Evolutionary conservation across 2,113 vertebrate genomes (phyloP), one percentile per base, ranked within the genome.

Genomic region (Hippoglossus stenolepis): DNA sequence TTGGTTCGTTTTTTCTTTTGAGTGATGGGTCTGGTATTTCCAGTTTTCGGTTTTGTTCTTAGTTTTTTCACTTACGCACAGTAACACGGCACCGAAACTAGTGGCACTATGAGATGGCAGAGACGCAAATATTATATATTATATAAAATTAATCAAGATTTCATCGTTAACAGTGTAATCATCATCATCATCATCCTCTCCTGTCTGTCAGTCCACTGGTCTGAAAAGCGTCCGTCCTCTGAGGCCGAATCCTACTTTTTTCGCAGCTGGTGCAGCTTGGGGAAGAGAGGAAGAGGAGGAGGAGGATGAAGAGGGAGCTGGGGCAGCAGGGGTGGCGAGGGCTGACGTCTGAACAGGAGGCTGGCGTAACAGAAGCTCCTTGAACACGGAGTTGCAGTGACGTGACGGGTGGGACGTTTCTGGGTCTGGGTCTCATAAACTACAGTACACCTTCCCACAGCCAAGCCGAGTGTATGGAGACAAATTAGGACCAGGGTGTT

Each of bases 381-480:
- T 95, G 83, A 96, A 96, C 38, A 96, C 96, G 0, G 93, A 95
- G 85, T 96, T 95, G 96, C n/a, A n/a, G n/a, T n/a, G n/a, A n/a
- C n/a, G n/a, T n/a, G n/a, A n/a, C 31, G 7, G 31, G 24, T 24
- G 24, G 24, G 2, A 24, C 1, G 24, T 7, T 40, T 40, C 38
- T 40, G 38, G 38, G 38, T 38, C 38, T 38, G 9, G 38, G 1
- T 2, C 11, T 40, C 2, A 2, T 3, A 40, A 12, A 40, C 38
- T 40, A 31, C 31, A 31, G 31, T 31, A 1, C 6, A 31, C 31
- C 31, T 40, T 40, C 38, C 38, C 10, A 12, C 38, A 12, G 10
- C 38, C 38, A 12, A 40, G 38, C 11, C 38, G 11, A 40, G 10
- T 40, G 38, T 40, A 40, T 3, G 38, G 38, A 40, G 38, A 11